Conservation (phyloP, 2,888 invertebrate species). For the Nymphalis c-album region DNA sequence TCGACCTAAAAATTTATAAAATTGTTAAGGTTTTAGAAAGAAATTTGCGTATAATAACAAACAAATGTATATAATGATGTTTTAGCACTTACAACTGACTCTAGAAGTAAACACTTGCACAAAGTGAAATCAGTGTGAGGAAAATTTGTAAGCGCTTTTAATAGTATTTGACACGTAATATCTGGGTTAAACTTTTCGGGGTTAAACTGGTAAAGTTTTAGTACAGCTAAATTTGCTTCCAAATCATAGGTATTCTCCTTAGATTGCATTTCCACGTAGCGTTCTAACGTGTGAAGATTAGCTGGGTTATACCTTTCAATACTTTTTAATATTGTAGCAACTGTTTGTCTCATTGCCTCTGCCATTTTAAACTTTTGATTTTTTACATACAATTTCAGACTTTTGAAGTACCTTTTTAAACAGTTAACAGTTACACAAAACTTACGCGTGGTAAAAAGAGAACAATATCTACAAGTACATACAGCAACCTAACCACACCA, state of each 20-base stretch:
- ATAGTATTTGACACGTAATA: constrained; percentile 92
- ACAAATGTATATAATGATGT: background rate
- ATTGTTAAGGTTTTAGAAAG: background rate
- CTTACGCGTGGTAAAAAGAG: background rate
- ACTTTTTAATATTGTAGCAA: constrained; percentile 92
- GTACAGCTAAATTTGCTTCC: constrained; percentile 97
- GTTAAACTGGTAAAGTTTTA: constrained; percentile 98
- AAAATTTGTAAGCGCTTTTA: constrained; percentile 97
- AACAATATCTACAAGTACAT: no score
- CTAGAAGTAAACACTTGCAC: constrained; percentile 97
- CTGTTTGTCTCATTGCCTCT: constrained; percentile 92
- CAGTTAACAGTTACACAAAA: background rate
- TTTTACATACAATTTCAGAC: background rate
- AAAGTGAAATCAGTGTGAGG: constrained; percentile 99
- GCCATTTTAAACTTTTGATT: constrained; percentile 78
- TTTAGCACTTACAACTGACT: constrained; percentile 73
- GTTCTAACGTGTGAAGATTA: constrained; percentile 93
- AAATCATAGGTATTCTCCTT: constrained; percentile 96
- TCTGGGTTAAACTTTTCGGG: constrained; percentile 91
- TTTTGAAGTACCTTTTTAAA: no score
- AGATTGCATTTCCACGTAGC: constrained; percentile 96
- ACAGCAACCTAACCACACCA: no score
- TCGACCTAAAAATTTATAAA: constrained; percentile 82
- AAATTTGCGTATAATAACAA: background rate
- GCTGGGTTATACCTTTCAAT: constrained; percentile 99